phyloP scores from a whole-genome alignment of 1,140 invertebrate genomes.

The Diplogasteroides magnus region DNA sequence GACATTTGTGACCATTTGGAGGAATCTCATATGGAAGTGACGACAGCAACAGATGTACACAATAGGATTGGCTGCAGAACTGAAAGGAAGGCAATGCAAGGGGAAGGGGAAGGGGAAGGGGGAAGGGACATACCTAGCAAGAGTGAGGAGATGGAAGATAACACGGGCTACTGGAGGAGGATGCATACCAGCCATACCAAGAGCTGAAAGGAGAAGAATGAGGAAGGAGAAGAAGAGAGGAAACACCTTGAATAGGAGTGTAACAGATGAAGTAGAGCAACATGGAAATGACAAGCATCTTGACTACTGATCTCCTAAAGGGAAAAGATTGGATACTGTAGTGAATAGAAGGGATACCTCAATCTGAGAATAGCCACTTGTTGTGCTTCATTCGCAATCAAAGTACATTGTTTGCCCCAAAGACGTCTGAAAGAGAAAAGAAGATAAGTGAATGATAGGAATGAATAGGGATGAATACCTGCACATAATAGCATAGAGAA shows the following conservation, averaged over 20 bases:
- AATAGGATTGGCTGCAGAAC: constrained; percentile 33
- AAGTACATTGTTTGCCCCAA: constrained; percentile 23
- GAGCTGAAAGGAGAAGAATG: background rate
- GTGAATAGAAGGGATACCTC: background rate
- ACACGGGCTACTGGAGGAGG: background rate
- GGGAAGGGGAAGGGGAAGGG: background rate
- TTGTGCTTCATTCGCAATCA: constrained; percentile 30
- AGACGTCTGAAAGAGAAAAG: constrained; percentile 12
- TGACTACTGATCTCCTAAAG: constrained; percentile 28
- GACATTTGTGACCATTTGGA: background rate
- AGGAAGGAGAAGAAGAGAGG: background rate
- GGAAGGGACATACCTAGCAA: background rate
- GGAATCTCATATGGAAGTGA: constrained; percentile 28
- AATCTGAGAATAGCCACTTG: constrained; percentile 1
- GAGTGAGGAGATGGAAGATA: constrained; percentile 3
- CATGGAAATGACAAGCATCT: constrained; percentile 39
- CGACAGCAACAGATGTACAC: constrained; percentile 33
- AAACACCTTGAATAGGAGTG: constrained; percentile 32
- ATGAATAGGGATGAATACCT: background rate
- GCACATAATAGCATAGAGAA: constrained; percentile 33
- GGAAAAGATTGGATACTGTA: background rate
- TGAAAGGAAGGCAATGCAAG: constrained; percentile 13
- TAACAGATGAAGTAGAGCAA: constrained; percentile 33
- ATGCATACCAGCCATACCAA: constrained; percentile 3
- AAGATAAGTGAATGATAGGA: background rate